Base-by-base conservation (phyloP, 2,113 vertebrate genomes). In the Cnemophilus loriae region DNA sequence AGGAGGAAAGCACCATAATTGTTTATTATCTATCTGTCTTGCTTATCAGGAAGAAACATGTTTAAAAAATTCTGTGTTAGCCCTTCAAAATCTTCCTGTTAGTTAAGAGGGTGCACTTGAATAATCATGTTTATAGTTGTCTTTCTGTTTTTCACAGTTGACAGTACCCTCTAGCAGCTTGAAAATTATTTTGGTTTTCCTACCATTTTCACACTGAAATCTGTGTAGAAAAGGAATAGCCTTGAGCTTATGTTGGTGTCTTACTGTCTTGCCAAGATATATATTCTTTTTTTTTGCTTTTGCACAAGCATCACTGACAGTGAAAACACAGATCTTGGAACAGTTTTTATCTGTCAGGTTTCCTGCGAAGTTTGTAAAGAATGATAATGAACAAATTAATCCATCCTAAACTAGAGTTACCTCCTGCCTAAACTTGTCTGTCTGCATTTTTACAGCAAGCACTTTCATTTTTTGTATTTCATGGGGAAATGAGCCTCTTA, bases 111-210 rank as follows among this genome's bases (percentile, higher is more conserved):
- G 27, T 19, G 60, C n/a, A 56, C 55, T 80, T 91, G 82, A 93
- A 83, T 91, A 89, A 91, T 94, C 71, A 53, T 80, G 49, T 89
- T 93, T 84, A 80, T 88, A 85, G 42, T 61, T 91, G 39, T 67
- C 55, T 50, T 81, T 73, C 59, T 80, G 0, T 90, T 93, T 89
- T 95, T 93, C 82, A 94, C 39, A 73, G 78, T 87, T 87, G 91
- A 53, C 47, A 89, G 57, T 93, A 85, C 24, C 75, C 78, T 91
- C 57, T 74, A 90, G 71, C 64, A 88, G 27, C 71, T 67, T 94
- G n/a, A 77, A 93, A 91, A 84, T 87, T 74, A 61, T 93, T 96
- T 86, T 87, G 12, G 55, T 74, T 83, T 96, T 74, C 39, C 42
- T 85, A 44, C 35, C 21, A 44, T 80, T 96, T 93, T 76, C 50